A percentile compares a stretch with the other conserved stretches of the same genome.
Evolutionary conservation across 2,888 invertebrate species (phyloP).

Genomic region (Pachycephus smyrnensis): DNA sequence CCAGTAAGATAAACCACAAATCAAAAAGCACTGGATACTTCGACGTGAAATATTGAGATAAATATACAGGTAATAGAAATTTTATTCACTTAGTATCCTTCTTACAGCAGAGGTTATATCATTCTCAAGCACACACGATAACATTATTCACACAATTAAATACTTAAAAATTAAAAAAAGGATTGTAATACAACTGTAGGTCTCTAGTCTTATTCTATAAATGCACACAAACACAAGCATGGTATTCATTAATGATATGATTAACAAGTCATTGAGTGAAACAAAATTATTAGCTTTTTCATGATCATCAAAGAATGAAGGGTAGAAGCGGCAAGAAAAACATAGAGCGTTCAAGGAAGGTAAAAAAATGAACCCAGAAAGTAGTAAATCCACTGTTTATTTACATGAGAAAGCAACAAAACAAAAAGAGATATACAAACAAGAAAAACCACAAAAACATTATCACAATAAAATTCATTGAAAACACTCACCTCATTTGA

Average conservation of each 20-base stretch:
- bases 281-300: not conserved
- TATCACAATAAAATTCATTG: not conserved
- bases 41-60: not conserved
- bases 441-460: not conserved
- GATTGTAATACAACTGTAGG: not conserved
- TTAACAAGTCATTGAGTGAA: not conserved
- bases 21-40: not conserved
- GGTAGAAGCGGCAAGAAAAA: not conserved
- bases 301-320: not conserved
- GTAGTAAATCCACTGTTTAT: not conserved
- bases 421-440: not conserved
- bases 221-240: not conserved
- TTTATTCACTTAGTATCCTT: not conserved
- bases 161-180: not conserved
- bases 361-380: not conserved
- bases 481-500: not conserved
- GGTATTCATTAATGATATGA: too few relatives aligned
- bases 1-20: not conserved
- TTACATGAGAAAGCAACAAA: not conserved
- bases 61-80: not conserved
- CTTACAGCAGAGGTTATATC: not conserved
- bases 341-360: not conserved
- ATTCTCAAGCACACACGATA: not conserved
- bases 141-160: not conserved
- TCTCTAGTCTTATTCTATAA: not conserved